phyloP scores from a whole-genome alignment of 2,888 invertebrate species.

The Amblyteles armatorius region DNA sequence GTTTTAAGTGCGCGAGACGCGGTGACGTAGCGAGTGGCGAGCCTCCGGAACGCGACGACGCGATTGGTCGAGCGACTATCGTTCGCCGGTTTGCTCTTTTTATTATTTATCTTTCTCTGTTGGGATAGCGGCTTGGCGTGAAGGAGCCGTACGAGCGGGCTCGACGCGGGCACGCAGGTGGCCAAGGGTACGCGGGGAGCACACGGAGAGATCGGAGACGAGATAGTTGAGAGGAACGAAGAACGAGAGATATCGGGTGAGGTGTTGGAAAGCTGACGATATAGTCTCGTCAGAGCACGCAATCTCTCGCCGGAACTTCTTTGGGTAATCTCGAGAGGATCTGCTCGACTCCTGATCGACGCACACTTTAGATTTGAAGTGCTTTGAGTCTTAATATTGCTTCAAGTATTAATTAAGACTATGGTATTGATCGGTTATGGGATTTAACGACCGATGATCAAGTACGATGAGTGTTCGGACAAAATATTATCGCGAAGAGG shows the following conservation, averaged over 20 bases:
- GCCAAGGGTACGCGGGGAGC: background rate
- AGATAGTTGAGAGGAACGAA: background rate
- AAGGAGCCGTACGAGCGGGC: background rate
- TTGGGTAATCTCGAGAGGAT: constrained; percentile 4
- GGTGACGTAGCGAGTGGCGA: constrained; percentile 61
- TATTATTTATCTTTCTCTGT: constrained; percentile 38
- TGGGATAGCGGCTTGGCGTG: background rate
- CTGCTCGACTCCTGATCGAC: background rate
- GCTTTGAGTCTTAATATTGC: background rate
- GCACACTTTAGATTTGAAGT: background rate
- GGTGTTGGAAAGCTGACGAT: constrained; percentile 42
- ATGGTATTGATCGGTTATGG: background rate
- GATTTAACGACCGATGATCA: background rate
- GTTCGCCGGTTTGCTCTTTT: constrained; percentile 24
- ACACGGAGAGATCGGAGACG: constrained; percentile 16
- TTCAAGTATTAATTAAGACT: background rate
- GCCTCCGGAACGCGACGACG: constrained; percentile 48
- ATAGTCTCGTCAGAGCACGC: background rate
- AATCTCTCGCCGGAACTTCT: constrained; percentile 29
- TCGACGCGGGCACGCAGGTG: background rate
- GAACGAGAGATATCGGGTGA: constrained; percentile 32
- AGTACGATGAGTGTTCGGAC: too few species aligned
- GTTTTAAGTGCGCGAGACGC: constrained; percentile 52
- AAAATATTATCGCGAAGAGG: too few species aligned
- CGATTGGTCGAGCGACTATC: constrained; percentile 54